Percentiles rank a stretch among this genome's conserved stretches.
phyloP scores from a whole-genome alignment of 2,888 invertebrate genomes.

The Urechis unicinctus region DNA sequence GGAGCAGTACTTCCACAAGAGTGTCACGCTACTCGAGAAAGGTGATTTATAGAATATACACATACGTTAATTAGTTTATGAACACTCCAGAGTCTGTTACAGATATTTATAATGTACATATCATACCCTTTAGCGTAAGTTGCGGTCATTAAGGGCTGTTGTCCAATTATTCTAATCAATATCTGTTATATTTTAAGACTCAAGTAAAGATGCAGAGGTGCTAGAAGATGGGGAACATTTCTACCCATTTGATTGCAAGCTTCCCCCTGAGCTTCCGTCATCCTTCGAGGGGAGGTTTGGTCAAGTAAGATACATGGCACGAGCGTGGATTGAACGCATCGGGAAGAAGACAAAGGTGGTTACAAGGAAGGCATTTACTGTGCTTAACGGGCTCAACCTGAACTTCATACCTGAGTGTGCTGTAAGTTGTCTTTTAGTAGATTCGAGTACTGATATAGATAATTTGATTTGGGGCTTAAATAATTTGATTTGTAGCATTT shows the following conservation, averaged over 20 bases:
- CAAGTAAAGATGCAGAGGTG: constrained; percentile 9
- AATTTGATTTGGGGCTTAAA: neutral
- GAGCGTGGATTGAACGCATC: constrained; percentile 26
- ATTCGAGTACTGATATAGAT: neutral
- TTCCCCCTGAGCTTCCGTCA: constrained; percentile 43
- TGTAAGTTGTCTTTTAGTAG: constrained; percentile 6
- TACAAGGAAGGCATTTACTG: constrained; percentile 43
- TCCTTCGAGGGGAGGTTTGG: constrained; percentile 45
- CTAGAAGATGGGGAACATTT: constrained; percentile 18
- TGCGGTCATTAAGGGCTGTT: too few species aligned
- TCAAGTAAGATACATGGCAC: constrained; percentile 28
- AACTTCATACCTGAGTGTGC: constrained; percentile 25
- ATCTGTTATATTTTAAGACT: neutral
- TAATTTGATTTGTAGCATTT: neutral
- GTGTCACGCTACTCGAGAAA: constrained; percentile 18
- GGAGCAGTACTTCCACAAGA: constrained; percentile 21
- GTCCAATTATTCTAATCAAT: neutral
- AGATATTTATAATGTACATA: too few species aligned
- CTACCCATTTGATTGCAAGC: constrained; percentile 41
- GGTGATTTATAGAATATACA: too few species aligned
- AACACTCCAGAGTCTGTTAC: too few species aligned
- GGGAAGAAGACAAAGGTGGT: constrained; percentile 19
- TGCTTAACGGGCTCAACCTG: constrained; percentile 27
- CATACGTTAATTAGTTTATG: too few species aligned
- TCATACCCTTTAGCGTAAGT: too few species aligned